Percentiles rank a stretch among this genome's conserved stretches.
Conservation (phyloP, 2,797 vertebrate species). For the Hippocampus kuda region DNA sequence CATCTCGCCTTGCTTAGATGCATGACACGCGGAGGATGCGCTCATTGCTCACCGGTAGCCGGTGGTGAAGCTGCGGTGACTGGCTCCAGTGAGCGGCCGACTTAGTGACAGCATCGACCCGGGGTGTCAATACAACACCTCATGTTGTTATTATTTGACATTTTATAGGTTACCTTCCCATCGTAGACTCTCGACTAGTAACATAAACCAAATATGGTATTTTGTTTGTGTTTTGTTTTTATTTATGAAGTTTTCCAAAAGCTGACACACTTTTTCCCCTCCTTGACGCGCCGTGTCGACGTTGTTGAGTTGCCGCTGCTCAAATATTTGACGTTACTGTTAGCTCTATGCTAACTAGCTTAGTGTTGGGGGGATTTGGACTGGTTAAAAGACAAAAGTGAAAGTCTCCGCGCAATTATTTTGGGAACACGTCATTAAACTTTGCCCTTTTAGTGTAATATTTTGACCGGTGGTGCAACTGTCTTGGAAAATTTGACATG, state of each 20-base stretch:
- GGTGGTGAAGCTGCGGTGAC: slow-evolving; percentile 26
- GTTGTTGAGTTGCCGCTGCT: slow-evolving; percentile 31
- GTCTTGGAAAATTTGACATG: slow-evolving; percentile 8
- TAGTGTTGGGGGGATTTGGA: slow-evolving; percentile 55
- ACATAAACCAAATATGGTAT: neutral
- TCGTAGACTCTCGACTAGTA: slow-evolving; percentile 9
- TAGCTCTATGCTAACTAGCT: slow-evolving; percentile 57
- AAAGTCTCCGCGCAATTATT: slow-evolving; percentile 39
- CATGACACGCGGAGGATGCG: slow-evolving; percentile 42
- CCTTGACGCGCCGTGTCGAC: neutral
- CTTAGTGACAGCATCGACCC: slow-evolving; percentile 52
- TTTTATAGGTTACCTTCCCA: slow-evolving; percentile 31
- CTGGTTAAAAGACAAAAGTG: slow-evolving; percentile 50
- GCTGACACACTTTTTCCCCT: slow-evolving; percentile 22
- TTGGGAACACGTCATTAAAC: slow-evolving; percentile 17
- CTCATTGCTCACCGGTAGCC: slow-evolving; percentile 17
- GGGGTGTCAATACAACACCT: slow-evolving; percentile 27
- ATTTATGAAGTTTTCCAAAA: neutral
- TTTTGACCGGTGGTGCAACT: neutral
- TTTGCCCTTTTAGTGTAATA: neutral
- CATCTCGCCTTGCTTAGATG: slow-evolving; percentile 23
- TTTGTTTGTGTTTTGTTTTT: neutral
- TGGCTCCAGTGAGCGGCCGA: slow-evolving; percentile 32
- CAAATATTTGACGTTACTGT: slow-evolving; percentile 34
- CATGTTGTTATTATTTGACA: slow-evolving; percentile 31